Evolutionary conservation across 1,140 invertebrate genomes (phyloP).

Genomic region (Andrena cerasifolii): DNA sequence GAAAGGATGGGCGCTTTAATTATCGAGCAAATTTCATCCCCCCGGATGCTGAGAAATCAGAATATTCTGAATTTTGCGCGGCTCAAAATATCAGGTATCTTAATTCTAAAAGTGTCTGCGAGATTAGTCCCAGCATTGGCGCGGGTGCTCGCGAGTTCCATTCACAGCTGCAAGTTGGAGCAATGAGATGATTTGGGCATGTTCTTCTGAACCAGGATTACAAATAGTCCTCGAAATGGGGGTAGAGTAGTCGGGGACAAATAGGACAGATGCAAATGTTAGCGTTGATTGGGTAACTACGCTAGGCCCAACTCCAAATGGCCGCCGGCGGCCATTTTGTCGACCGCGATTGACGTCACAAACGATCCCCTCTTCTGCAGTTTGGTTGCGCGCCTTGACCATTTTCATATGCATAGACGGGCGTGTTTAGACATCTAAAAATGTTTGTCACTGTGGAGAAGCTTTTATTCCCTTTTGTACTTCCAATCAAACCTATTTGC

Average conservation of each 20-base stretch:
- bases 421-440: too few species aligned
- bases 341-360: too few species aligned
- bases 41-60: neutral
- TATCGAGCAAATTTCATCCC: conserved; percentile 23
- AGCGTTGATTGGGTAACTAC: too few species aligned
- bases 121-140: conserved; percentile 29
- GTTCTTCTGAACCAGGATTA: neutral
- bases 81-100: conserved; percentile 1
- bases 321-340: too few species aligned
- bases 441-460: too few species aligned
- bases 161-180: conserved; percentile 16
- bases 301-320: too few species aligned
- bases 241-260: neutral
- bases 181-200: conserved; percentile 34
- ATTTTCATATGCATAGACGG: too few species aligned
- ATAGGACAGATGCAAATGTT: neutral
- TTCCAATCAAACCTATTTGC: too few species aligned
- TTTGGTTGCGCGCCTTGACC: too few species aligned
- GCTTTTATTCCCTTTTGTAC: too few species aligned
- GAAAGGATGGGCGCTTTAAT: conserved; percentile 6
- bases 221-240: neutral
- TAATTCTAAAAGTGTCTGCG: conserved; percentile 12
- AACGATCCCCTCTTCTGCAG: too few species aligned
- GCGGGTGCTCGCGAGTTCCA: conserved; percentile 40
- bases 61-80: conserved; percentile 22